Conservation (phyloP, 2,113 vertebrate genomes). For the Bos taurus region DNA sequence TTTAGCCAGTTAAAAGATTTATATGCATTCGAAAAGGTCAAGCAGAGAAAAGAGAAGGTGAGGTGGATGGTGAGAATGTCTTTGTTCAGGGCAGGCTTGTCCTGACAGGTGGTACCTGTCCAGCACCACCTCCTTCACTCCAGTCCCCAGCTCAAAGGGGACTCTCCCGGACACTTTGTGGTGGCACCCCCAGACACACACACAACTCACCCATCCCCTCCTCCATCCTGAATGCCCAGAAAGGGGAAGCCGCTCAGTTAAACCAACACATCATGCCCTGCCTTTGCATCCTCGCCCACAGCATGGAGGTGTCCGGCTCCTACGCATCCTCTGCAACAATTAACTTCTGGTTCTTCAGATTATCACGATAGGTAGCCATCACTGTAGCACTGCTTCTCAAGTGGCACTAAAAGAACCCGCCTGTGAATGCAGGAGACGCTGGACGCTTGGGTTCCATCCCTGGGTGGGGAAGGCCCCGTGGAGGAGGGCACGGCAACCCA, state of each 20-base stretch:
- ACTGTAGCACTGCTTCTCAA: rapidly evolving
- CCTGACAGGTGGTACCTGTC: background rate
- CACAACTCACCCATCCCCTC: background rate
- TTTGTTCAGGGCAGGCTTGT: background rate
- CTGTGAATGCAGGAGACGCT: background rate
- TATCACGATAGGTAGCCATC: rapidly evolving
- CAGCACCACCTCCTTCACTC: background rate
- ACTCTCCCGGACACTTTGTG: background rate
- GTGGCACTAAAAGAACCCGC: background rate
- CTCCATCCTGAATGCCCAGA: background rate
- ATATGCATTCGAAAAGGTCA: background rate
- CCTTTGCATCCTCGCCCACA: rapidly evolving
- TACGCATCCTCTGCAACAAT: background rate
- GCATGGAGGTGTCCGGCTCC: rapidly evolving
- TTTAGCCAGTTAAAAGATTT: background rate
- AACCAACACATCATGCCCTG: background rate
- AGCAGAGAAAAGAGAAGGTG: background rate
- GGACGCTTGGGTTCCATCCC: background rate
- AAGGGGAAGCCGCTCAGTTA: background rate
- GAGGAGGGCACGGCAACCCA: background rate
- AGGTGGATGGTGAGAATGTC: background rate
- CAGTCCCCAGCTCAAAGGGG: background rate
- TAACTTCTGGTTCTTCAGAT: background rate
- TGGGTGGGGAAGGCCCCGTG: background rate
- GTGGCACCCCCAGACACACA: background rate